Conservation (phyloP, 2,797 vertebrate species). For the Sus cebifrons region DNA sequence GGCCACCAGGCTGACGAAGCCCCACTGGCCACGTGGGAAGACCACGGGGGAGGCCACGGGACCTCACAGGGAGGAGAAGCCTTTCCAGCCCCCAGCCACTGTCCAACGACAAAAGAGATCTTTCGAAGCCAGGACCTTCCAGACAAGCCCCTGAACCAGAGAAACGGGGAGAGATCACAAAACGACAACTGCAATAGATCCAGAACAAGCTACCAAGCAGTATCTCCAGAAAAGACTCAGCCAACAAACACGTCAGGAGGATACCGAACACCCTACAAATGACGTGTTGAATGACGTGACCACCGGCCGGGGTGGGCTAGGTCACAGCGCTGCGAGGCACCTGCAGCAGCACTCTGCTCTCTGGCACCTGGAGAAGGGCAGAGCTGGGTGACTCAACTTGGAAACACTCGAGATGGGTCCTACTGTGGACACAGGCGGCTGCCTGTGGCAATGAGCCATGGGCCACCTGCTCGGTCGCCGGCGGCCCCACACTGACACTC, state of each 20-base stretch:
- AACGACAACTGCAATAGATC: background rate
- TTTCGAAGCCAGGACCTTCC: background rate
- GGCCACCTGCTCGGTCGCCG: background rate
- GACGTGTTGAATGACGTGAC: background rate
- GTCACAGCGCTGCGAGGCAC: background rate
- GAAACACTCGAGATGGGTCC: background rate
- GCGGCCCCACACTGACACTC: constrained; percentile 84
- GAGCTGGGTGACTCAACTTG: background rate
- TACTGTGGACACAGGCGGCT: background rate
- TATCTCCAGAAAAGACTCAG: background rate
- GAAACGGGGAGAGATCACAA: background rate
- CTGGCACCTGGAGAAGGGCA: background rate
- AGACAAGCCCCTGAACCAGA: background rate
- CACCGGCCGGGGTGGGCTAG: background rate
- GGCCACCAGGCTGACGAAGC: background rate
- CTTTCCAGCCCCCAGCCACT: background rate
- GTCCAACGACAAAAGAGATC: background rate
- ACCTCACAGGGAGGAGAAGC: background rate
- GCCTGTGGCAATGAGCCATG: background rate
- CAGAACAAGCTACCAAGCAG: background rate
- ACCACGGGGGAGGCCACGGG: background rate
- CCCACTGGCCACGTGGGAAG: background rate
- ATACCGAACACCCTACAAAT: background rate
- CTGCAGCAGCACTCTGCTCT: background rate
- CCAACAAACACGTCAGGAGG: background rate